phyloP scores from a whole-genome alignment of 2,113 vertebrate species.

The Calyptommatus sinebrachiatus region DNA sequence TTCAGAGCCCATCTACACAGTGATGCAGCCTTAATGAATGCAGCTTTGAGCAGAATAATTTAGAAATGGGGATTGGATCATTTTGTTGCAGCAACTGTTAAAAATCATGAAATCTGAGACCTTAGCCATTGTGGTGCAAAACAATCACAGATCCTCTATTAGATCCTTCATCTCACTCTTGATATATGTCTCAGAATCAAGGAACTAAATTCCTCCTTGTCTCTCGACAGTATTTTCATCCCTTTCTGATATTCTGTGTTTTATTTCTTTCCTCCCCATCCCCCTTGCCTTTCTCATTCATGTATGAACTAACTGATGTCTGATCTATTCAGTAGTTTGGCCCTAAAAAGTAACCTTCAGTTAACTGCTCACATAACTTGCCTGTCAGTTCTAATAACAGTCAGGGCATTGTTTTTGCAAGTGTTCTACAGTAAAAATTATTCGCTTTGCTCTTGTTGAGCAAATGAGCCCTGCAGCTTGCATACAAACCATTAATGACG shows the following conservation, averaged over 20 bases:
- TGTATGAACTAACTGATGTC: conserved; percentile 47
- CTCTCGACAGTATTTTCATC: too few relatives aligned
- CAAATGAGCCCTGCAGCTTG: conserved; percentile 67
- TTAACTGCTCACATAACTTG: conserved; percentile 67
- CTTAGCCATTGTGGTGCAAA: not conserved
- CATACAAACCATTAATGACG: conserved; percentile 60
- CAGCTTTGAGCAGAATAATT: not conserved
- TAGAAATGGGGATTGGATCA: not conserved
- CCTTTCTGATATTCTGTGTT: not conserved
- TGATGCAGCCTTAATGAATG: too few relatives aligned
- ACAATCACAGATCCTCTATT: not conserved
- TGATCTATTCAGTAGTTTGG: conserved; percentile 49
- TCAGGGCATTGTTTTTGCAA: conserved; percentile 66
- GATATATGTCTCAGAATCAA: not conserved
- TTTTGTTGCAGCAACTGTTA: not conserved
- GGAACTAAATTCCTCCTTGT: not conserved
- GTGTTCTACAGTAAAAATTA: conserved; percentile 66
- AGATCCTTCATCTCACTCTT: not conserved
- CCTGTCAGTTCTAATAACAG: conserved; percentile 62
- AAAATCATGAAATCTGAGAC: not conserved
- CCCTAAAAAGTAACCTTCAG: conserved; percentile 65
- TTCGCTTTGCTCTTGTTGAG: conserved; percentile 67
- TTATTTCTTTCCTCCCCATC: too few relatives aligned
- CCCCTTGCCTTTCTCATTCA: conserved; percentile 35
- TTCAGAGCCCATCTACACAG: not conserved